Conservation (phyloP, 2,888 invertebrate genomes). For the Megamerina dolium region DNA sequence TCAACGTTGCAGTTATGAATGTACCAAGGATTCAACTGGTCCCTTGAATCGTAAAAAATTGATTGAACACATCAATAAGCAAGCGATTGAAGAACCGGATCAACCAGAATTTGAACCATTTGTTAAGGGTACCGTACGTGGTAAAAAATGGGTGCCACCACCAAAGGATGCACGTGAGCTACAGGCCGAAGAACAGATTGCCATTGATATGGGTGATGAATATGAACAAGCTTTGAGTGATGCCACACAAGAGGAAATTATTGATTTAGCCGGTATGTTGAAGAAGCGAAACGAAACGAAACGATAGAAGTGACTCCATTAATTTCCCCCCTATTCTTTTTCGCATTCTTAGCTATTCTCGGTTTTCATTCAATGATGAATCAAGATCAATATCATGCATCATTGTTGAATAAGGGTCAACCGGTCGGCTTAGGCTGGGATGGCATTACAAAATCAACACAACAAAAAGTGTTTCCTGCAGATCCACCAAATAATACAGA, state of each 20-base stretch:
- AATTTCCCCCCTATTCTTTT: too few relatives aligned
- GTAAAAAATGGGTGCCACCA: slow-evolving; percentile 86
- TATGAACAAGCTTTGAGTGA: slow-evolving; percentile 83
- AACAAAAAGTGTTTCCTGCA: slow-evolving; percentile 82
- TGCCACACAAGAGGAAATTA: slow-evolving; percentile 93
- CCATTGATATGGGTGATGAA: slow-evolving; percentile 89
- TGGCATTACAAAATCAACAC: slow-evolving; percentile 90
- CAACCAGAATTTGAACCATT: slow-evolving; percentile 93
- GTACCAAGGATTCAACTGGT: slow-evolving; percentile 91
- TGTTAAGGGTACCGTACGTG: slow-evolving; percentile 83
- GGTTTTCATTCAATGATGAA: slow-evolving; percentile 99
- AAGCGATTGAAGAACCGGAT: slow-evolving; percentile 97
- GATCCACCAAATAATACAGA: slow-evolving; percentile 97
- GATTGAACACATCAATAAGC: slow-evolving; percentile 94
- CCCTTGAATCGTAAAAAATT: slow-evolving; percentile 91
- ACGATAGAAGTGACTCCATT: too few relatives aligned
- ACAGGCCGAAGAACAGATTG: slow-evolving; percentile 85
- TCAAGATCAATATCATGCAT: slow-evolving; percentile 98
- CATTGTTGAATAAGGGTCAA: slow-evolving; percentile 85
- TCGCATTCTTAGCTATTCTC: slow-evolving; percentile 93
- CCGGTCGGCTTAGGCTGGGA: slow-evolving; percentile 88
- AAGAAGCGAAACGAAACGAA: neutral
- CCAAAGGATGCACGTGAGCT: slow-evolving; percentile 65
- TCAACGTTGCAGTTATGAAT: slow-evolving; percentile 93
- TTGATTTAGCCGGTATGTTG: slow-evolving; percentile 86